Percentiles rank a stretch among this genome's conserved stretches.
Conservation (phyloP, 2,888 invertebrate genomes). For the Torymus aiolomorphi region DNA sequence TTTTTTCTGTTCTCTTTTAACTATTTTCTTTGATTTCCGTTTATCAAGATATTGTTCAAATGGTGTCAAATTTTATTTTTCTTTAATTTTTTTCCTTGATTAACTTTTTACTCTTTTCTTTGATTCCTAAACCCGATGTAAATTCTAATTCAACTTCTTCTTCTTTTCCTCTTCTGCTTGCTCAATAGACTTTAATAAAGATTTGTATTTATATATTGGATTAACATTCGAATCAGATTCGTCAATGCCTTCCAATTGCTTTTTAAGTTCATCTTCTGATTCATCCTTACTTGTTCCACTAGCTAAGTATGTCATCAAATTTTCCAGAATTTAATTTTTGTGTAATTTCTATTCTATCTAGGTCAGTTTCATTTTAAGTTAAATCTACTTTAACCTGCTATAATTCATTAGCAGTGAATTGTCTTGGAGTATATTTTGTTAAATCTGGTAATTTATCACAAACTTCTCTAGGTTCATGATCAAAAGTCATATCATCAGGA, state of each 20-base stretch:
- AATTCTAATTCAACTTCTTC: constrained; percentile 92
- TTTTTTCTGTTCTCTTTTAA: constrained; percentile 78
- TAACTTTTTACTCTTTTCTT: constrained; percentile 84
- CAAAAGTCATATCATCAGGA: constrained; percentile 92
- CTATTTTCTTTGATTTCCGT: constrained; percentile 87
- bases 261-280: constrained; percentile 64
- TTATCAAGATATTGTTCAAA: too few relatives aligned
- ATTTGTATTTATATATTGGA: constrained; percentile 87
- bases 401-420: constrained; percentile 92
- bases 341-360: constrained; percentile 85
- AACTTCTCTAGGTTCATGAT: constrained; percentile 86
- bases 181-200: constrained; percentile 85
- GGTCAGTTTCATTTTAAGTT: constrained; percentile 97
- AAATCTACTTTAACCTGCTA: constrained; percentile 94
- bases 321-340: constrained; percentile 80
- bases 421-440: constrained; percentile 86
- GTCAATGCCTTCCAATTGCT: constrained; percentile 49
- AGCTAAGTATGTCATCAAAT: constrained; percentile 86
- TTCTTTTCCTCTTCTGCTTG: constrained; percentile 82
- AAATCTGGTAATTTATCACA: constrained; percentile 87
- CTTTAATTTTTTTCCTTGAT: constrained; percentile 80
- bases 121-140: constrained; percentile 88
- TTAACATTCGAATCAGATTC: constrained; percentile 72
- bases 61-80: constrained; percentile 78
- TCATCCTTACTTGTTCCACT: constrained; percentile 82